phyloP scores from a whole-genome alignment of 2,797 vertebrate species.

The Pteropus rufus region DNA sequence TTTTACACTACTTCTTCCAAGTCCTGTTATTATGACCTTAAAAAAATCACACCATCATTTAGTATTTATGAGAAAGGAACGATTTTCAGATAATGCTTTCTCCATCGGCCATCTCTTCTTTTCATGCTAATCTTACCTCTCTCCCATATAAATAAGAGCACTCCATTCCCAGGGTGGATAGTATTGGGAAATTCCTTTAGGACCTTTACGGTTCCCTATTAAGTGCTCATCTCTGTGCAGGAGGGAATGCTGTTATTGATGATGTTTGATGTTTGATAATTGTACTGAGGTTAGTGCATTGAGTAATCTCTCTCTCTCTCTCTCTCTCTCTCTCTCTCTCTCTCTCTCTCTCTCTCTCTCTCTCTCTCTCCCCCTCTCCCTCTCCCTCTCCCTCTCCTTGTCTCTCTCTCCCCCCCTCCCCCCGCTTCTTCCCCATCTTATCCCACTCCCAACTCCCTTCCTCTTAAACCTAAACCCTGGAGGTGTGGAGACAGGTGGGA shows the following conservation, averaged over 20 bases:
- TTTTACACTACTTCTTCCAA: neutral
- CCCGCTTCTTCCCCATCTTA: neutral
- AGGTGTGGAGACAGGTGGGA: neutral
- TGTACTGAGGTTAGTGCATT: neutral
- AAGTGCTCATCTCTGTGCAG: neutral
- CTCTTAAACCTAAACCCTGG: neutral
- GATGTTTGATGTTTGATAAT: neutral
- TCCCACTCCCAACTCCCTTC: too few relatives aligned
- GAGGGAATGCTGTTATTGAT: neutral
- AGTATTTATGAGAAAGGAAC: neutral
- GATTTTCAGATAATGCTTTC: neutral
- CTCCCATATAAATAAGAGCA: neutral
- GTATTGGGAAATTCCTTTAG: neutral
- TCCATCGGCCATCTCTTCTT: neutral
- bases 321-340: too few relatives aligned
- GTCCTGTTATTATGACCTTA: neutral
- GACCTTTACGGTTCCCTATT: neutral
- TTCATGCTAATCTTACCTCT: neutral
- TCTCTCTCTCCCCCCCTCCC: too few relatives aligned
- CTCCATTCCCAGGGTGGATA: neutral
- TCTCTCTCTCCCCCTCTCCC: accelerated
- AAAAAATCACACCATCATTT: neutral
- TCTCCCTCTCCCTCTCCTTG: neutral
- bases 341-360: accelerated
- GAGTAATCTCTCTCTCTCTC: neutral